Conservation (phyloP, 2,888 invertebrate genomes). For the Dryobotodes eremita region DNA sequence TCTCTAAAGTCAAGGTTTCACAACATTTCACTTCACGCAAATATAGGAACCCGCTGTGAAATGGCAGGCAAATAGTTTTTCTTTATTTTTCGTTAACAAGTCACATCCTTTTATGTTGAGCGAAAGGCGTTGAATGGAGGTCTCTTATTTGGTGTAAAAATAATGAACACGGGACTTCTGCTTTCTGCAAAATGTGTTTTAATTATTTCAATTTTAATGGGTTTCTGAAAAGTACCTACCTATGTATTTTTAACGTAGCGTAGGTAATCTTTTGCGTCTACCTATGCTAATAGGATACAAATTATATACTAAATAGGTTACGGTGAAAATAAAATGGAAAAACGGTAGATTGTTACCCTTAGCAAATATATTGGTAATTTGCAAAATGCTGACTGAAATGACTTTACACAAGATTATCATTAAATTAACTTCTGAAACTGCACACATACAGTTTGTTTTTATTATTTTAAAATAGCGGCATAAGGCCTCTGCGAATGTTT, state of each 20-base stretch:
- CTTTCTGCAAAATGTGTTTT: slow-evolving; percentile 55
- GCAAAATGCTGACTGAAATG: too few species aligned
- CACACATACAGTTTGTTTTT: background rate
- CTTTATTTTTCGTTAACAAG: slow-evolving; percentile 62
- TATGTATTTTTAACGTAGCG: slow-evolving; percentile 27
- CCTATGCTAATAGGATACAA: background rate
- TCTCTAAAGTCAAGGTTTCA: background rate
- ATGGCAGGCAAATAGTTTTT: slow-evolving; percentile 57
- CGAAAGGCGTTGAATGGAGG: slow-evolving; percentile 54
- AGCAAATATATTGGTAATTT: background rate
- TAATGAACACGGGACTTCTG: slow-evolving; percentile 58
- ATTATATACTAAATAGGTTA: background rate
- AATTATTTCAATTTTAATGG: slow-evolving; percentile 60
- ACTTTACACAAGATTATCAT: too few species aligned
- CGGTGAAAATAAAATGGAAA: background rate
- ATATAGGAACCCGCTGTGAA: slow-evolving; percentile 43
- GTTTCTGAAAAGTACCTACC: slow-evolving; percentile 30
- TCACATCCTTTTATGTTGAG: slow-evolving; percentile 57
- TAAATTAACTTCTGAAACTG: background rate
- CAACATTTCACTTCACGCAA: slow-evolving; percentile 12
- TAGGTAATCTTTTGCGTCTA: background rate
- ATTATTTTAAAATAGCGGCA: background rate
- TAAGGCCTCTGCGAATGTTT: background rate
- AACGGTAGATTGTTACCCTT: background rate
- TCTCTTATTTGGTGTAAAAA: slow-evolving; percentile 62